Conservation (phyloP, 2,113 vertebrate genomes). For the Neodontobutis hainanensis region DNA sequence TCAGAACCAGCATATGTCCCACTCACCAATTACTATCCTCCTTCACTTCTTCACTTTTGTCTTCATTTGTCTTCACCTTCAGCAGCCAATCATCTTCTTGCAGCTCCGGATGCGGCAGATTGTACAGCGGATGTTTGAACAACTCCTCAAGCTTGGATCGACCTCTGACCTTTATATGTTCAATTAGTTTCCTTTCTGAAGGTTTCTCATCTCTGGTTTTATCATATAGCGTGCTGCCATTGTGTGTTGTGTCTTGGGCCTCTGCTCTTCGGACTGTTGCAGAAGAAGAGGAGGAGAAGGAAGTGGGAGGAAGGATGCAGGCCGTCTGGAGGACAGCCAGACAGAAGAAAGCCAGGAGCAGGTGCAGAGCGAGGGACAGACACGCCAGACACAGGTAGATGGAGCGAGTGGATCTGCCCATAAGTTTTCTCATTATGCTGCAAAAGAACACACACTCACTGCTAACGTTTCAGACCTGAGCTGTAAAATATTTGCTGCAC, state of each 20-base stretch:
- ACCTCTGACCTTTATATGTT: conserved; percentile 18
- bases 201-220: not conserved
- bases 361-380: conserved; percentile 77
- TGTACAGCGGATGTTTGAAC: conserved; percentile 83
- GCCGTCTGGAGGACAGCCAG: conserved; percentile 48
- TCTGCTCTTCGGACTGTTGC: conserved; percentile 30
- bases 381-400: conserved; percentile 76
- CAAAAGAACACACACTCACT: conserved; percentile 7
- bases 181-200: not conserved
- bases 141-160: conserved; percentile 73
- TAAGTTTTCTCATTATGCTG: conserved; percentile 55
- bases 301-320: conserved; percentile 58
- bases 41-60: conserved; percentile 31
- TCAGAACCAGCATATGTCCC: too few relatives aligned
- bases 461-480: conserved; percentile 9
- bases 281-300: conserved; percentile 28
- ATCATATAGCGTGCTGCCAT: not conserved
- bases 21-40: conserved; percentile 68
- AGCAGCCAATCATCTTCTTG: conserved; percentile 82
- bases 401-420: conserved; percentile 73
- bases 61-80: conserved; percentile 66
- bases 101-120: conserved; percentile 66
- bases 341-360: conserved; percentile 76
- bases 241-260: conserved; percentile 7
- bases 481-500: conserved; percentile 16